phyloP scores from a whole-genome alignment of 2,797 vertebrate genomes.

The Cichlasoma orientale region DNA sequence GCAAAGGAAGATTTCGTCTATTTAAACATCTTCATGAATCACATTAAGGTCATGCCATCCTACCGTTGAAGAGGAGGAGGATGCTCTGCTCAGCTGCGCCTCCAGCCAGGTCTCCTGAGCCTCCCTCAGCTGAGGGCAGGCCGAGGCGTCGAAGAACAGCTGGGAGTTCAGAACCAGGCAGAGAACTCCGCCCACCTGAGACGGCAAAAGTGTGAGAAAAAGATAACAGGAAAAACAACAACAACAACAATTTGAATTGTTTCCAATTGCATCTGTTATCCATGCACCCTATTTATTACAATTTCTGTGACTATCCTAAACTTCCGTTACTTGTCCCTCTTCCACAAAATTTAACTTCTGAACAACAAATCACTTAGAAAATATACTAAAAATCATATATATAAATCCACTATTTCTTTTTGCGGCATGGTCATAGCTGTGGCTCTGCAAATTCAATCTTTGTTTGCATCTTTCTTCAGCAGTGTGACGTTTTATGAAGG shows the following conservation, averaged over 20 bases:
- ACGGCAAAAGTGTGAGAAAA: not conserved
- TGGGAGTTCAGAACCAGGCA: conserved; percentile 97
- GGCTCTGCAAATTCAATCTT: too few relatives aligned
- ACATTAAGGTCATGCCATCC: not conserved
- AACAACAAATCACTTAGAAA: not conserved
- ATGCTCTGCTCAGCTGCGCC: conserved; percentile 82
- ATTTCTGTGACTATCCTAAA: not conserved
- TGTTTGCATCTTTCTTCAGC: too few relatives aligned
- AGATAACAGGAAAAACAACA: not conserved
- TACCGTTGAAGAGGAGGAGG: conserved; percentile 58
- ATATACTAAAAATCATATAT: not conserved
- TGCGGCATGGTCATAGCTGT: too few relatives aligned
- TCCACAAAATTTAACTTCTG: not conserved
- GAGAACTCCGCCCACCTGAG: conserved; percentile 87
- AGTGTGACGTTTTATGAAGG: too few relatives aligned
- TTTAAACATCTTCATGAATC: conserved; percentile 8
- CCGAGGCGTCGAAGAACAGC: conserved; percentile 86
- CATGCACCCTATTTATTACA: not conserved
- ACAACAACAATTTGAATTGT: not conserved
- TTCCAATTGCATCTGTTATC: not conserved
- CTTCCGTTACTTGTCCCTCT: not conserved
- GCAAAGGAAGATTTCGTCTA: not conserved
- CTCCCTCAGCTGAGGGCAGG: conserved; percentile 84
- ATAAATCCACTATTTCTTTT: too few relatives aligned
- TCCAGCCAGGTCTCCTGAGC: conserved; percentile 93